Conservation (phyloP, 2,113 vertebrate genomes). For the Numenius arquata region DNA sequence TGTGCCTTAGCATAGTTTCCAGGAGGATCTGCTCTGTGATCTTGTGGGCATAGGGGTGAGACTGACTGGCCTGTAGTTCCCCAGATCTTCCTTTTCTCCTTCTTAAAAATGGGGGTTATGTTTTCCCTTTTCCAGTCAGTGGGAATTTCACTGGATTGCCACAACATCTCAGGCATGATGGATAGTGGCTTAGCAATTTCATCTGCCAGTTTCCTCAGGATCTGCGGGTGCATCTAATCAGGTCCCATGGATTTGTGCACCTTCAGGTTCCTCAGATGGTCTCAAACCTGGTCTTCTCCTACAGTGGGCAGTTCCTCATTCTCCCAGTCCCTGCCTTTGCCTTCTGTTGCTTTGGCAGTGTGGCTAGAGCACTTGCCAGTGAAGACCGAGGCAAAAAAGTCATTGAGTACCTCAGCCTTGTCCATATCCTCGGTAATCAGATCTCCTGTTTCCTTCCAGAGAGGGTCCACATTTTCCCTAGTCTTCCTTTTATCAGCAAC, state of each 20-base stretch:
- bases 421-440: neutral
- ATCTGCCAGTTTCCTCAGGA: no score
- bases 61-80: neutral
- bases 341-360: neutral
- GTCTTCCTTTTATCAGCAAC: neutral
- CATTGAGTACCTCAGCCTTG: neutral
- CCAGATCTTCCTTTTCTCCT: neutral
- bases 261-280: neutral
- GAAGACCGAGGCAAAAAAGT: neutral
- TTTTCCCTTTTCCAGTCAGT: neutral
- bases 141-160: neutral
- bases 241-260: neutral
- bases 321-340: neutral
- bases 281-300: neutral
- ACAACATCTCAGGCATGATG: neutral
- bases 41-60: neutral
- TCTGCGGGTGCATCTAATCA: neutral
- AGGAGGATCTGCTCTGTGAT: neutral
- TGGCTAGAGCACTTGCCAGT: neutral
- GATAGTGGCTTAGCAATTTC: neutral
- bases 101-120: neutral
- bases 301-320: neutral
- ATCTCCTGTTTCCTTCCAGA: neutral
- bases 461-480: neutral
- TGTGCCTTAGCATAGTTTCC: neutral